Evolutionary conservation across 2,888 invertebrate genomes (phyloP).

Genomic region (Bedellia somnulentella): DNA sequence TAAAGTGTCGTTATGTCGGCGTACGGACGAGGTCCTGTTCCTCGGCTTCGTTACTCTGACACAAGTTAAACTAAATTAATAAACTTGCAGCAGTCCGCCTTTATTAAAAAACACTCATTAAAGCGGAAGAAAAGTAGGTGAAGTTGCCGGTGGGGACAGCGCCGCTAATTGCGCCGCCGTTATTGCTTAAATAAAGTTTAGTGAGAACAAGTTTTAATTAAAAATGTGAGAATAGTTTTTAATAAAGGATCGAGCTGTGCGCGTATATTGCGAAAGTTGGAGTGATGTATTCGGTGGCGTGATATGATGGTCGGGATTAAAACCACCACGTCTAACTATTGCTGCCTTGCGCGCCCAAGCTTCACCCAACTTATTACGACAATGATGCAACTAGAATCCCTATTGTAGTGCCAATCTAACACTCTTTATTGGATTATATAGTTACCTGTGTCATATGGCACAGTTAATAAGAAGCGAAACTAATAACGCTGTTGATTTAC

Average conservation of each 20-base stretch:
- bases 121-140: slow-evolving; percentile 58
- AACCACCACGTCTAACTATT: too few species aligned
- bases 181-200: slow-evolving; percentile 63
- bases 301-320: too few species aligned
- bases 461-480: slow-evolving; percentile 45
- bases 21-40: slow-evolving; percentile 17
- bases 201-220: slow-evolving; percentile 61
- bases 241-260: slow-evolving; percentile 54
- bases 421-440: too few species aligned
- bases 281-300: slow-evolving; percentile 49
- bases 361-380: too few species aligned
- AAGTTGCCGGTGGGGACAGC: slow-evolving; percentile 60
- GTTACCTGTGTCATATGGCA: slow-evolving; percentile 46
- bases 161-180: slow-evolving; percentile 59
- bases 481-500: slow-evolving; percentile 59
- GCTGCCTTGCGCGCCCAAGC: too few species aligned
- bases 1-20: slow-evolving; percentile 25
- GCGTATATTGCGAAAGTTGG: slow-evolving; percentile 61
- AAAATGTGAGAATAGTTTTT: slow-evolving; percentile 63
- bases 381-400: too few species aligned
- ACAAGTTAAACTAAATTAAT: slow-evolving; percentile 59
- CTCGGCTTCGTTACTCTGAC: slow-evolving; percentile 29
- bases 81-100: slow-evolving; percentile 54
- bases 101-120: slow-evolving; percentile 62
- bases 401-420: too few species aligned